Evolutionary conservation across 2,888 invertebrate species (phyloP), one percentile per base, ranked within the genome.

Genomic region (Hesperia comma): DNA sequence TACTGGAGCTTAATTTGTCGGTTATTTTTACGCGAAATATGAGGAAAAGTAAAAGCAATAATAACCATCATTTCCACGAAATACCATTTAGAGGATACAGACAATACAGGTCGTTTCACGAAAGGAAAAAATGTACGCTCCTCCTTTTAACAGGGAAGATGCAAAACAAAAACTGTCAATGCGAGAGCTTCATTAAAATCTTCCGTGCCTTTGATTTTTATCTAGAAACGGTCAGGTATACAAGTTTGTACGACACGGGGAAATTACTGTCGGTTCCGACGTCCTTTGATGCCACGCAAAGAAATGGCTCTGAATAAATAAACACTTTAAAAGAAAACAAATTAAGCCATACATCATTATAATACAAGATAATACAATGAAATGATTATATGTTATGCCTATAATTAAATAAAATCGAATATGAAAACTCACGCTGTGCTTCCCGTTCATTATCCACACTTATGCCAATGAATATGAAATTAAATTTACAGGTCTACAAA

Each of bases 171-270:
- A 87, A 85, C 79, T 79, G 79, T 80, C 81, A 85, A 85, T 85
- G 83, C 77, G 94, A 94, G 79, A 73, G 79, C 84, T 87, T 92
- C 91, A 89, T 92, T 92, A 92, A 92, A 92, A 89, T 92, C 81
- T 92, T 92, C 92, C 92, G 86, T 83, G 78, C 78, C 86, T 92
- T 88, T 91, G 90, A 87, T 83, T 91, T 49, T 87, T 87, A 83
- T 86, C 86, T 89, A 83, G 81, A 87, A 85, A 86, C 81, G 87
- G 85, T 86, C 84, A 85, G 82, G 82, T 79, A 61, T 51, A 79
- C 74, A 70, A 73, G 79, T 82, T 82, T 79, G 76, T 79, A 74
- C 74, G 80, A 77, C 74, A 74, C 77, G 74, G 74, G 75, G 77
- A 79, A 81, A 81, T 82, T 78, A 80, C 77, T 77, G 74, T n/a